These are phyloP conservation scores for Phylloscopus trochilus DNA, from an alignment of 2,113 vertebrate species.

Conservation along the genomic window DNA sequence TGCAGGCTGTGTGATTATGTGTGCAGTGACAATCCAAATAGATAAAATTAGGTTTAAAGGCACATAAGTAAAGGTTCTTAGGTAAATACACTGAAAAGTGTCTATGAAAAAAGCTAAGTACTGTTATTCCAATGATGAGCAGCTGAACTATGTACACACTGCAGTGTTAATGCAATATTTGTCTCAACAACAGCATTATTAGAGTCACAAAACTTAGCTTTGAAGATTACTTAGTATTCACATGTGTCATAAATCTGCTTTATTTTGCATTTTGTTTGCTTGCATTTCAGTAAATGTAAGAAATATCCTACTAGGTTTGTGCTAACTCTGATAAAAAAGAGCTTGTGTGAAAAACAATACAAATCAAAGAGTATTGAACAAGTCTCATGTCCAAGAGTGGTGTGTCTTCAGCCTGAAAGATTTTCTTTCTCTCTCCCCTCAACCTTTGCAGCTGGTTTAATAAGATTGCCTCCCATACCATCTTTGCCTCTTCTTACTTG, in stretches of 20 bases:
- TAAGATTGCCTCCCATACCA: neutral
- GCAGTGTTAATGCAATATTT: neutral
- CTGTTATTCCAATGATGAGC: neutral
- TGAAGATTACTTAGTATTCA: neutral
- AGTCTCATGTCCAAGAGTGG: neutral
- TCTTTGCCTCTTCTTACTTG: neutral
- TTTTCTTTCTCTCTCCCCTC: neutral
- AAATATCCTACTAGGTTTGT: neutral
- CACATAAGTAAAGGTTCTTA: neutral
- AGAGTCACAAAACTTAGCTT: neutral
- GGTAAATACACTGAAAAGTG: neutral
- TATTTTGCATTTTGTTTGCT: conserved; percentile 3
- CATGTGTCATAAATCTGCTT: neutral
- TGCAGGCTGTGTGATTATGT: neutral
- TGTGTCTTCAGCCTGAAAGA: neutral
- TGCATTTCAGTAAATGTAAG: neutral
- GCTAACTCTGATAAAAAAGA: neutral
- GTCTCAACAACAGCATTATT: neutral
- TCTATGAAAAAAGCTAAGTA: neutral
- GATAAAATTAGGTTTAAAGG: neutral
- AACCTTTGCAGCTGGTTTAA: neutral
- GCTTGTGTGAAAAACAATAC: neutral
- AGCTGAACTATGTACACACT: neutral
- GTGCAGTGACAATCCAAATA: neutral
- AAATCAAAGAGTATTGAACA: neutral